Conservation (phyloP, 2,888 invertebrate genomes). For the Lypha dubia region DNA sequence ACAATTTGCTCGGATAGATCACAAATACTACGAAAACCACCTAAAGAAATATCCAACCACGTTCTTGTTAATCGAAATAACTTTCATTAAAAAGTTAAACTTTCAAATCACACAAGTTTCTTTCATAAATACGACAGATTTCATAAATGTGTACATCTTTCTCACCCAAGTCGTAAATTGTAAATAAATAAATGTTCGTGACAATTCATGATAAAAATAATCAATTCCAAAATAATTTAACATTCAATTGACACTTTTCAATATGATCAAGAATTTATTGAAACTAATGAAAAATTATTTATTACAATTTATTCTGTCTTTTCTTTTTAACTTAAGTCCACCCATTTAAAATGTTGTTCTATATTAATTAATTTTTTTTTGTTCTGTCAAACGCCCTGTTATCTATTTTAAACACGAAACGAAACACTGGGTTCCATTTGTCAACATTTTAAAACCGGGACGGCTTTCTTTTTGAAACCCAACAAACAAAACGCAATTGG, state of each 20-base stretch:
- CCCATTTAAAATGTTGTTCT: constrained; percentile 38
- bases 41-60: no score
- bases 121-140: background rate
- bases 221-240: constrained; percentile 42
- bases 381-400: constrained; percentile 69
- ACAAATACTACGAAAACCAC: no score
- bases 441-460: constrained; percentile 34
- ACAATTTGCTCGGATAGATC: no score
- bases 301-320: background rate
- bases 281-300: background rate
- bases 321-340: constrained; percentile 54
- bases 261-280: constrained; percentile 34
- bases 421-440: constrained; percentile 35
- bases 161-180: background rate
- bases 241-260: constrained; percentile 44
- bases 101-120: background rate
- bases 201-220: constrained; percentile 20
- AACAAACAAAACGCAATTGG: constrained; percentile 62
- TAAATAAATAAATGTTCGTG: constrained; percentile 19
- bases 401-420: constrained; percentile 58
- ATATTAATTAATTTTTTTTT: constrained; percentile 41
- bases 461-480: constrained; percentile 63
- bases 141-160: background rate
- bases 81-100: background rate
- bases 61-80: no score